Evolutionary conservation across 2,797 vertebrate species (phyloP), one percentile per base, ranked within the genome.

Genomic region (Bufotes viridis): DNA sequence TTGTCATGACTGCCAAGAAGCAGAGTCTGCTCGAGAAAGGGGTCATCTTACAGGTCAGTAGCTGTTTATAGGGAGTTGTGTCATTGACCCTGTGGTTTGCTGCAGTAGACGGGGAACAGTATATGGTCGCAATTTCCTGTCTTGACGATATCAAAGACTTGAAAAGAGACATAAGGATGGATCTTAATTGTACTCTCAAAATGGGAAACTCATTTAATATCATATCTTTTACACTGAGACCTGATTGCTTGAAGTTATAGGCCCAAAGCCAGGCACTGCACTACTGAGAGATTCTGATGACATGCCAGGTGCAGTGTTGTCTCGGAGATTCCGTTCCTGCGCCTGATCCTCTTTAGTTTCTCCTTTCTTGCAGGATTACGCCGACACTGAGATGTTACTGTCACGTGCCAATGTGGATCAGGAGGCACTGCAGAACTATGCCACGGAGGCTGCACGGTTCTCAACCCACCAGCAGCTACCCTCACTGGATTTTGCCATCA

Each of bases 1-100:
- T 99, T 92, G 98, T 99, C 88, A 99, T 99, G 98, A 99, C 98
- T 83, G 98, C 98, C 94, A 99, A 99, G 95, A 99, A 99, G 91
- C 98, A 98, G 94, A 99, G 98, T 90, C 93, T 99, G 89, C 92
- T 99, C 94, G 98, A 99, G 92, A 99, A 99, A 93, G 98, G 98
- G 88, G 98, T 99, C 92, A 99, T 99, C 94, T 92, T 98, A 81
- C 96, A 97, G 91, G 98, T 99, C 94, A 94, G 97, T 96, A 11
- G 55, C 3, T 3, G 20, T 18, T 22, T 5, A 58, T 15, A 15
- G 13, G 13, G 57, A 58, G 3, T 58, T 17, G 57, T 14, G 42
- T 42, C 42, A 17, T 15, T 17, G 13, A 17, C 4, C 1, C 57
- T 14, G 57, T 15, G 14, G 57, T 58, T 58, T 58, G 57, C 13